A percentile compares a stretch with the other conserved stretches of the same genome.
phyloP scores from a whole-genome alignment of 2,797 vertebrate genomes.

The Corythornis leucogaster region DNA sequence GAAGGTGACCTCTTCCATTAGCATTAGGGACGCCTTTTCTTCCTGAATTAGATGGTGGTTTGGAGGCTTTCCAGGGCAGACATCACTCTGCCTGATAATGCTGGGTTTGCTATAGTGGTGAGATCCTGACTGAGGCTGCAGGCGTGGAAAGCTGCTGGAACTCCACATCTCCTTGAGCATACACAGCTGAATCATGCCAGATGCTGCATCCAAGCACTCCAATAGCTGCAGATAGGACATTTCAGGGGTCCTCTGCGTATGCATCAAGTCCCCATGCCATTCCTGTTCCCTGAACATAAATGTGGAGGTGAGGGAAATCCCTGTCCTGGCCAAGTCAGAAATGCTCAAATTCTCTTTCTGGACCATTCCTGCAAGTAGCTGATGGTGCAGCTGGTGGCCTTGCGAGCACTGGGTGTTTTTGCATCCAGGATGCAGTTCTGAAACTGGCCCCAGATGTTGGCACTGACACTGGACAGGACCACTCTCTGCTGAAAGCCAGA shows the following conservation, averaged over 20 bases:
- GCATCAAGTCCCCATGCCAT: fast-evolving
- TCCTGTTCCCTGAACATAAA: fast-evolving
- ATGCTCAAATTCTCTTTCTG: not conserved
- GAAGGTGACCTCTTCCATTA: conserved; percentile 68
- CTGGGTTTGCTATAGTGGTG: not conserved
- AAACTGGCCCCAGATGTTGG: not conserved
- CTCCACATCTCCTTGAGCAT: fast-evolving
- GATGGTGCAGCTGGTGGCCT: fast-evolving
- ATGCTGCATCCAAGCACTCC: fast-evolving
- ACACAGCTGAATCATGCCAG: not conserved
- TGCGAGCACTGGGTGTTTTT: not conserved
- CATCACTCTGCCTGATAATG: not conserved
- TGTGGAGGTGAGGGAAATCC: not conserved
- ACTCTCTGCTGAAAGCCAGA: not conserved
- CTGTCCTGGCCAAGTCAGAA: fast-evolving
- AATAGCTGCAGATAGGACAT: fast-evolving
- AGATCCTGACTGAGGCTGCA: fast-evolving
- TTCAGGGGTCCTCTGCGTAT: not conserved
- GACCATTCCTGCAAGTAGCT: not conserved
- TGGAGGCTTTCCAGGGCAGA: conserved; percentile 53
- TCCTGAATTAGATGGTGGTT: conserved; percentile 2
- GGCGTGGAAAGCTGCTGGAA: not conserved
- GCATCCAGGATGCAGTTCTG: not conserved
- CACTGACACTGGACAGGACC: not conserved
- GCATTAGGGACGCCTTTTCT: not conserved